Evolutionary conservation across 2,113 vertebrate genomes (phyloP), one percentile per base, ranked within the genome.

Genomic region (Anas platyrhynchos): DNA sequence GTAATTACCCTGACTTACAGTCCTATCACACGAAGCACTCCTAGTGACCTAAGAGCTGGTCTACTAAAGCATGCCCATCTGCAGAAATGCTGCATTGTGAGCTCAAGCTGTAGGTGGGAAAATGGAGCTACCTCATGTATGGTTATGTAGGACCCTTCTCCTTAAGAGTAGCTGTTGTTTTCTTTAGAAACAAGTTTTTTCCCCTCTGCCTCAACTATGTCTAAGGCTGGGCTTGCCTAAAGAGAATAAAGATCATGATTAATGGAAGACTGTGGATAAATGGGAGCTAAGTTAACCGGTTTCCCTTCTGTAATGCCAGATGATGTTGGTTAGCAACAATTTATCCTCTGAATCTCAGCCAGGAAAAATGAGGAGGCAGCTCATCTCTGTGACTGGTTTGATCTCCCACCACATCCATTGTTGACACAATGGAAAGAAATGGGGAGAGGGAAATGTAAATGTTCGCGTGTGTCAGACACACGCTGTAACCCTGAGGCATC

Each of bases 301-400:
- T 89, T 93, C 88, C 86, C 71, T 94, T 95, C 92, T 82, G 86
- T 69, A 91, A 86, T 31, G 80, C 86, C 92, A 91, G 88, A 93
- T 94, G 93, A 97, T 91, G 78, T 83, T 75, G 78, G 92, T 97
- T 96, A 97, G 93, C 79, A 96, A 91, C 93, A 96, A 96, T 63
- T 94, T 87, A 79, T 87, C 90, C 50, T 59, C 88, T 94, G 93
- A 95, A 95, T 88, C 91, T 83, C 89, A 93, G 91, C 95, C 95
- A 95, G 78, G 78, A 91, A 93, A 94, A 97, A 95, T 31, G 74
- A 96, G 88, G 77, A 92, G 83, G 92, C 96, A 96, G 88, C 72
- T 93, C 86, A 73, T 96, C 88, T 85, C 95, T 93, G 92, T 96
- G 85, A 69, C 91, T 91, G 62, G 91, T 95, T 95, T 96, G 81